These are phyloP conservation scores for Drosophila austrosaltans DNA, from an alignment of 2,888 invertebrate species.

Conservation along the genomic window DNA sequence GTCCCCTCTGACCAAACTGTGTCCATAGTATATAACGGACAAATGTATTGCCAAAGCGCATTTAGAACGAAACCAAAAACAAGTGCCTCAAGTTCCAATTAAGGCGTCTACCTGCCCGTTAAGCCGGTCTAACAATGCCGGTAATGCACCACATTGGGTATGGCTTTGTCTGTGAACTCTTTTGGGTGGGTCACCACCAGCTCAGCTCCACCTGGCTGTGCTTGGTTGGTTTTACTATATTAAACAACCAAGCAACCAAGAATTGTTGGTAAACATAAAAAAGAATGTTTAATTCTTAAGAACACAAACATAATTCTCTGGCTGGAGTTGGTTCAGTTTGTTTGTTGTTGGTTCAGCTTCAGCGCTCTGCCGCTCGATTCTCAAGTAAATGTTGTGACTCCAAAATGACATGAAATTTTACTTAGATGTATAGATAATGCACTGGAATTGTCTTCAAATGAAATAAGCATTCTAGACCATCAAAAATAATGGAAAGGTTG, in stretches of 20 bases:
- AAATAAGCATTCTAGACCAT: too few relatives aligned
- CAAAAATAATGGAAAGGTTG: too few relatives aligned
- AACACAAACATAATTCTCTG: constrained; percentile 61
- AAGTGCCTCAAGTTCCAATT: constrained; percentile 53
- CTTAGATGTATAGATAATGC: constrained; percentile 1
- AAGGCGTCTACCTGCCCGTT: constrained; percentile 71
- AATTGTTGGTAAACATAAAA: constrained; percentile 60
- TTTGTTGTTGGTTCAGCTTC: constrained; percentile 58
- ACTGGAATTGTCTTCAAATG: neutral
- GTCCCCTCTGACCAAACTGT: neutral
- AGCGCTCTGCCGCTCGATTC: constrained; percentile 50
- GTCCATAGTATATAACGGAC: constrained; percentile 57
- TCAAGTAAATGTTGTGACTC: constrained; percentile 42
- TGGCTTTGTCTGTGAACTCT: constrained; percentile 51
- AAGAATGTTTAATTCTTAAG: constrained; percentile 64
- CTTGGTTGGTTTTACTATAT: constrained; percentile 54
- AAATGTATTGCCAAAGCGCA: constrained; percentile 70
- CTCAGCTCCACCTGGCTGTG: constrained; percentile 47
- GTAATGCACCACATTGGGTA: constrained; percentile 67
- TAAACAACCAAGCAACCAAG: constrained; percentile 34
- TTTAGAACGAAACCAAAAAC: constrained; percentile 53
- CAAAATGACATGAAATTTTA: neutral
- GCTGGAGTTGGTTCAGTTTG: constrained; percentile 8
- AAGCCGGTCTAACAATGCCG: constrained; percentile 36
- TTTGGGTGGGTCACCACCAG: constrained; percentile 69